Conservation (phyloP, 2,113 vertebrate genomes). For the Notothenia coriiceps region DNA sequence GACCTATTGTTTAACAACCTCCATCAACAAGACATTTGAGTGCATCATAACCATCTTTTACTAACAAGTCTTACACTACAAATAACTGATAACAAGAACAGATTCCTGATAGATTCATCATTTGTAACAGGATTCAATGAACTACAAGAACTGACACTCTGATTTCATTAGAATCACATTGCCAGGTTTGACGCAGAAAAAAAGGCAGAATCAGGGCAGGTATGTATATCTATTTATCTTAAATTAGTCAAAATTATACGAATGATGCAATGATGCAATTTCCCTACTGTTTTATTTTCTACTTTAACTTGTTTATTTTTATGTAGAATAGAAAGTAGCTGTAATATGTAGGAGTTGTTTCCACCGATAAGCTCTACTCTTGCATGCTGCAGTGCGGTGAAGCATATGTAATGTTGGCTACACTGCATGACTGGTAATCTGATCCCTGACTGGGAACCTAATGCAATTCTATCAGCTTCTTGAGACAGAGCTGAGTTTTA, state of each 20-base stretch:
- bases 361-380: neutral
- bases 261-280: neutral
- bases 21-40: constrained; percentile 3
- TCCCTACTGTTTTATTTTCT: neutral
- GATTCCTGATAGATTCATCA: neutral
- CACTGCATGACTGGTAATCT: neutral
- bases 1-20: constrained; percentile 9
- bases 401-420: neutral
- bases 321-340: neutral
- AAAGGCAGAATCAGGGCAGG: neutral
- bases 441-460: neutral
- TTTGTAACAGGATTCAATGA: neutral
- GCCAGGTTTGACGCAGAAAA: neutral
- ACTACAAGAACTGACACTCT: neutral
- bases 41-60: constrained; percentile 2
- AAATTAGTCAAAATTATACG: neutral
- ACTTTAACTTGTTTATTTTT: neutral
- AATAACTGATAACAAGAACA: constrained; percentile 1
- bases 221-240: neutral
- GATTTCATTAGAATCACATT: neutral
- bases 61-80: neutral
- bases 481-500: neutral
- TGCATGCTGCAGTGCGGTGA: neutral
- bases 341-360: too few species aligned
- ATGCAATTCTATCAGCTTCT: neutral